A percentile compares a stretch with the other conserved stretches of the same genome.
Conservation (phyloP, 2,888 invertebrate species). For the Mimumesa dahlbomi region DNA sequence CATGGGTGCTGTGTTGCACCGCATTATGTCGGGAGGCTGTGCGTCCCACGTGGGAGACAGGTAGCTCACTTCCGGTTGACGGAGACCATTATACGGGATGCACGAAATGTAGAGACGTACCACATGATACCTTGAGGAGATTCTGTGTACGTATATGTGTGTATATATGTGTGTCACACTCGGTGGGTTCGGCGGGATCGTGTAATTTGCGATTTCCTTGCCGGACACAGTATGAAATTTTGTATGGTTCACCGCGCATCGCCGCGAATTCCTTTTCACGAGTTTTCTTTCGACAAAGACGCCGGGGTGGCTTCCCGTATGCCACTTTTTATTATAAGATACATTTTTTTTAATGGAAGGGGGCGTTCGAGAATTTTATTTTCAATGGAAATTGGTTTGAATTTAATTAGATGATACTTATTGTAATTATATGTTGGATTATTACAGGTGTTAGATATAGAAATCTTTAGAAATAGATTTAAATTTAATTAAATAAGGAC, state of each 20-base stretch:
- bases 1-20: slow-evolving; percentile 36
- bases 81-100: slow-evolving; percentile 59
- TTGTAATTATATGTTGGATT: no score
- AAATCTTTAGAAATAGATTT: not conserved
- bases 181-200: slow-evolving; percentile 12
- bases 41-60: slow-evolving; percentile 79
- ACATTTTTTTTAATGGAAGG: no score
- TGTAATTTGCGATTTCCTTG: slow-evolving; percentile 42
- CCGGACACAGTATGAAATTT: slow-evolving; percentile 18
- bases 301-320: no score
- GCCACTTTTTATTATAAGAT: no score
- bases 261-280: no score
- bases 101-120: slow-evolving; percentile 47
- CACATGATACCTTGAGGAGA: slow-evolving; percentile 17
- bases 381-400: no score
- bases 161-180: slow-evolving; percentile 1
- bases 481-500: not conserved
- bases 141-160: slow-evolving; percentile 1
- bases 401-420: no score
- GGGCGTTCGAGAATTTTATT: no score
- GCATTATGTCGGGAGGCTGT: slow-evolving; percentile 69
- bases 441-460: not conserved
- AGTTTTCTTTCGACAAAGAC: no score
- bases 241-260: not conserved
- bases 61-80: slow-evolving; percentile 77